phyloP scores from a whole-genome alignment of 2,113 vertebrate species.

The Notothenia coriiceps region DNA sequence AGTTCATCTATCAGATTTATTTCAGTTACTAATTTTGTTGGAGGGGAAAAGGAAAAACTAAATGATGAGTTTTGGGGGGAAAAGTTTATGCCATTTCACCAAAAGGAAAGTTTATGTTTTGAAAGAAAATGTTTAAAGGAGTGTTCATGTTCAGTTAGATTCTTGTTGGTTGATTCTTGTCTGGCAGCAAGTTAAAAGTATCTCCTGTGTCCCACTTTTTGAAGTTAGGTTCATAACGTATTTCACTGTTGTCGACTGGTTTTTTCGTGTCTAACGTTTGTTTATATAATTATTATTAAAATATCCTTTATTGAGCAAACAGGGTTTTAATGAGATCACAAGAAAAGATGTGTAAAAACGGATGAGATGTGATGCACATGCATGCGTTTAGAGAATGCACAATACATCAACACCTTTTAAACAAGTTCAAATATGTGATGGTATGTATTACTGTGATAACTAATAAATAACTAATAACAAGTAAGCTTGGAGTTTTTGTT shows the following conservation, averaged over 20 bases:
- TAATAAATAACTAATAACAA: too few relatives aligned
- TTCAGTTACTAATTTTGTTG: constrained; percentile 12
- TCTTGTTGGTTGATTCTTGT: not conserved
- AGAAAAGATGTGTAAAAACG: not conserved
- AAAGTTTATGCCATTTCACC: not conserved
- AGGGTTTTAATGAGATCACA: not conserved
- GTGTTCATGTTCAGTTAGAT: constrained; percentile 1
- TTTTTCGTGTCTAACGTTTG: not conserved
- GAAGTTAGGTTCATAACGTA: not conserved
- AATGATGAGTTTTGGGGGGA: not conserved
- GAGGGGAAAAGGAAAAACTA: not conserved
- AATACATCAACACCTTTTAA: too few relatives aligned
- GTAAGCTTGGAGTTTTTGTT: too few relatives aligned
- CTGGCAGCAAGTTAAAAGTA: not conserved
- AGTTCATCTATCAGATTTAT: not conserved
- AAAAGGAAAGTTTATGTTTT: constrained; percentile 11
- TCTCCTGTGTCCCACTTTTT: not conserved
- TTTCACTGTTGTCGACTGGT: not conserved
- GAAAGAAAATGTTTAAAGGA: not conserved
- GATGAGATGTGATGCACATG: not conserved
- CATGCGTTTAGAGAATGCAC: not conserved
- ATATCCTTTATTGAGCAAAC: not conserved
- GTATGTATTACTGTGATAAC: too few relatives aligned
- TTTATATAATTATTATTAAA: constrained; percentile 29
- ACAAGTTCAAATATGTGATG: too few relatives aligned